A percentile compares a stretch with the other conserved stretches of the same genome.
Evolutionary conservation across 2,113 vertebrate species (phyloP).

Genomic region (Chaetodon auriga): DNA sequence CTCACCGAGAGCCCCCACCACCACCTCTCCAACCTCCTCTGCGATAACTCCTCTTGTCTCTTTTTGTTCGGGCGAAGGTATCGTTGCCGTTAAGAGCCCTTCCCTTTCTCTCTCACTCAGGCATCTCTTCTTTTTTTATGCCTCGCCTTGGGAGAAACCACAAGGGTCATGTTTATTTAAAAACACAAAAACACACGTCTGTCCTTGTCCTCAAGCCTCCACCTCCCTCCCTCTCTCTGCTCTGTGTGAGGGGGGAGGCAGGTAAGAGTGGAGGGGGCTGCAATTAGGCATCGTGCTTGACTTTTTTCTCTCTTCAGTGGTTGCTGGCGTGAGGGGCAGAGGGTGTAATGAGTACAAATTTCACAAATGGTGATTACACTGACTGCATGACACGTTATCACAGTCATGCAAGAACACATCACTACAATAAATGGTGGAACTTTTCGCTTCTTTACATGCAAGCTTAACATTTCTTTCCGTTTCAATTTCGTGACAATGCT

Average conservation of each 20-base stretch:
- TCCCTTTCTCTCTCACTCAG: constrained; percentile 60
- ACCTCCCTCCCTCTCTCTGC: background rate
- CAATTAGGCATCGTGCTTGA: constrained; percentile 62
- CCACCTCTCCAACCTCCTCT: constrained; percentile 31
- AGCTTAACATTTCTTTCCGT: no score
- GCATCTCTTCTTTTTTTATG: constrained; percentile 52
- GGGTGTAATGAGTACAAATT: constrained; percentile 33
- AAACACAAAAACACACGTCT: constrained; percentile 77
- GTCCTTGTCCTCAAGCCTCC: constrained; percentile 77
- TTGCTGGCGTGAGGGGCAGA: constrained; percentile 37
- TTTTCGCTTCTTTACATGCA: no score
- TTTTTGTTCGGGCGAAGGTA: constrained; percentile 80
- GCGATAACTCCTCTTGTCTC: constrained; percentile 86
- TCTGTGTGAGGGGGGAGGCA: constrained; percentile 34
- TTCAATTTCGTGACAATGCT: background rate
- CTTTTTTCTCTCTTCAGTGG: constrained; percentile 41
- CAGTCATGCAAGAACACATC: background rate
- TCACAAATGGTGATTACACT: background rate
- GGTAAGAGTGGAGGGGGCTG: constrained; percentile 66
- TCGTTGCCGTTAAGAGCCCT: constrained; percentile 83
- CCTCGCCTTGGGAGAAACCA: constrained; percentile 72
- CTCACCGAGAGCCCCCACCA: constrained; percentile 1
- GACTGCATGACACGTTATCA: background rate
- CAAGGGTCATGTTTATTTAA: constrained; percentile 83
- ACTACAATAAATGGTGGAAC: no score